Base-by-base conservation (phyloP, 2,113 vertebrate species). In the Micronisus gabar region DNA sequence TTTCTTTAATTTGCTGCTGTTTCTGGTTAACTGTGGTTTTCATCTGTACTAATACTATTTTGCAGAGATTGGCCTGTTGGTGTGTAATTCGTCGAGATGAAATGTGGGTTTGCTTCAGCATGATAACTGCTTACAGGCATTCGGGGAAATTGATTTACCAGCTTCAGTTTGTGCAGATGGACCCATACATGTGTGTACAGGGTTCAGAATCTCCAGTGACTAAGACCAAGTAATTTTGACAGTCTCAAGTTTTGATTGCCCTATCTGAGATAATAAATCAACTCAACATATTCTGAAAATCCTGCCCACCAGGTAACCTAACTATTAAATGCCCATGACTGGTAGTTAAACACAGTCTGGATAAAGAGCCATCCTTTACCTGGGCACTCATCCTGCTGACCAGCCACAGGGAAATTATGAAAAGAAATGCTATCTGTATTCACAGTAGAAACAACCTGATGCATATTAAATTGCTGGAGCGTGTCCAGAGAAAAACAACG, bases 121-220 rank as follows among this genome's bases (percentile, higher is more conserved):
- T 40, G 10, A 26, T 58, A 78, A 67, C n/a, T 47, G 19, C 40
- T 81, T 71, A 29, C 36, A 3, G 0, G 20, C 43, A 76, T 67
- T 62, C 38, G 43, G 2, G 32, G 30, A 88, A 74, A 78, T 47
- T 27, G 63, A 55, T 92, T 86, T 78, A 27, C 48, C 59, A 78
- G 27, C 18, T 41, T 88, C 63, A 59, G 21, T 59, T 86, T 71
- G 29, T 71, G 8, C 18, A 67, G 45, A 32, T 32, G 47, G 14
- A 53, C 19, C 16, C 10, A 34, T 20, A 29, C 0, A 0, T 2
- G 3, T 17, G 4, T n/a, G 21, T 15, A 34, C 6, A 32, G 3
- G 18, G 27, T 59, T 47, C 26, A 66, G 53, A 45, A 15, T 43
- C 91, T 21, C 53, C 80, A 73, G 41, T 81, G 59, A 30, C 8